A percentile compares a stretch with the other conserved stretches of the same genome.
phyloP scores from a whole-genome alignment of 2,888 invertebrate genomes.

The Elysia crispata region DNA sequence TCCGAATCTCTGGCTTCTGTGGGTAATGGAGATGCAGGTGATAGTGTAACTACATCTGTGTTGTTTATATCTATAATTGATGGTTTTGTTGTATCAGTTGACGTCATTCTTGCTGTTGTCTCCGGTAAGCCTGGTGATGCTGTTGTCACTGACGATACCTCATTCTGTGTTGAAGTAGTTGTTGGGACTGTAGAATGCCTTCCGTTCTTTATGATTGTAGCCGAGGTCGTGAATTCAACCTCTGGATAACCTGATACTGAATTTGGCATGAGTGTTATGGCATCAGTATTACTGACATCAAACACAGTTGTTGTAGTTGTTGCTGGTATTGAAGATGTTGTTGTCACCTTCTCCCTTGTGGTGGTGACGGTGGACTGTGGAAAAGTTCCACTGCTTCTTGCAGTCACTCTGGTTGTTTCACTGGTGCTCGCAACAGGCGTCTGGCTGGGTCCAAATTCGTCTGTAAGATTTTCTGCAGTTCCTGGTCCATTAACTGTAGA shows the following conservation, averaged over 20 bases:
- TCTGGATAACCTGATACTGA: no score
- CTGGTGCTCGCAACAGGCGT: background rate
- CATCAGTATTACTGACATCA: background rate
- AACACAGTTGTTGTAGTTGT: background rate
- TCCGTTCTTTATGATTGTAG: no score
- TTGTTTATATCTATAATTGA: no score
- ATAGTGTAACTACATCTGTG: no score
- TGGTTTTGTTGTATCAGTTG: background rate
- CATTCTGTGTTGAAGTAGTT: background rate
- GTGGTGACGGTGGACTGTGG: background rate
- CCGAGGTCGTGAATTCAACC: no score
- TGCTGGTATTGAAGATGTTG: background rate
- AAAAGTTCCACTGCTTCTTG: background rate
- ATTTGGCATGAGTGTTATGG: background rate
- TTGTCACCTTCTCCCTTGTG: background rate
- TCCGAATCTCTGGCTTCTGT: background rate
- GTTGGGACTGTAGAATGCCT: background rate
- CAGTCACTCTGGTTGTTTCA: background rate
- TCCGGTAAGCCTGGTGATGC: background rate
- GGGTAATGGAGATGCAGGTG: background rate
- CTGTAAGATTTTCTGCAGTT: background rate
- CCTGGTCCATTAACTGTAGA: background rate
- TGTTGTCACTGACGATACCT: background rate
- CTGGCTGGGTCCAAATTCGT: background rate
- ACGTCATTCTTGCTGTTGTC: background rate